Conservation (phyloP, 2,113 vertebrate species). For the Grammomys dolichurus region DNA sequence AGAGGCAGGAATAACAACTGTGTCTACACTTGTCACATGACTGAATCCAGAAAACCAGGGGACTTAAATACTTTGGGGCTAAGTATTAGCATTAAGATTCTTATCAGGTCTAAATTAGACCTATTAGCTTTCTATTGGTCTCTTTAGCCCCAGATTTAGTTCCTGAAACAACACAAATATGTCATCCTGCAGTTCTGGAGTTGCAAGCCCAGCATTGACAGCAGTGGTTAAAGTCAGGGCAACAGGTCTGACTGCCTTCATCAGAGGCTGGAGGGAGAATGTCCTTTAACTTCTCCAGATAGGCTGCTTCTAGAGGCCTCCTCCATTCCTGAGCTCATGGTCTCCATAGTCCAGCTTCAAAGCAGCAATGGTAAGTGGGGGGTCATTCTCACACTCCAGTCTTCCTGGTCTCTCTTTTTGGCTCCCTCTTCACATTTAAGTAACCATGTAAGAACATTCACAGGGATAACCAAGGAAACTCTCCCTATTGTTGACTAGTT, state of each 20-base stretch:
- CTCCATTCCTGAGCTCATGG: not conserved
- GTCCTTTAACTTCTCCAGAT: not conserved
- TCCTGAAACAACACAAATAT: not conserved
- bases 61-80: not conserved
- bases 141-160: not conserved
- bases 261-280: not conserved
- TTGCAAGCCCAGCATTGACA: not conserved
- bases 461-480: not conserved
- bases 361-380: not conserved
- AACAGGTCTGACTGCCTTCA: not conserved
- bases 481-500: not conserved
- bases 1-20: not conserved
- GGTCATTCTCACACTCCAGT: not conserved
- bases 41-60: constrained; percentile 29
- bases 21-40: not conserved
- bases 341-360: not conserved
- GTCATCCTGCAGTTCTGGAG: not conserved
- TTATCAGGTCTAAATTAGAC: constrained; percentile 25
- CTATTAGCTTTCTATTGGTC: not conserved
- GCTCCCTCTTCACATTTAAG: not conserved
- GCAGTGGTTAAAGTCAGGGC: not conserved
- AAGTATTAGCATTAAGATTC: not conserved
- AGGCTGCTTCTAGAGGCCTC: not conserved
- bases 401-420: not conserved
- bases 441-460: not conserved